Evolutionary conservation across 2,113 vertebrate species (phyloP), one percentile per base, ranked within the genome.

Genomic region (Poecile atricapillus): DNA sequence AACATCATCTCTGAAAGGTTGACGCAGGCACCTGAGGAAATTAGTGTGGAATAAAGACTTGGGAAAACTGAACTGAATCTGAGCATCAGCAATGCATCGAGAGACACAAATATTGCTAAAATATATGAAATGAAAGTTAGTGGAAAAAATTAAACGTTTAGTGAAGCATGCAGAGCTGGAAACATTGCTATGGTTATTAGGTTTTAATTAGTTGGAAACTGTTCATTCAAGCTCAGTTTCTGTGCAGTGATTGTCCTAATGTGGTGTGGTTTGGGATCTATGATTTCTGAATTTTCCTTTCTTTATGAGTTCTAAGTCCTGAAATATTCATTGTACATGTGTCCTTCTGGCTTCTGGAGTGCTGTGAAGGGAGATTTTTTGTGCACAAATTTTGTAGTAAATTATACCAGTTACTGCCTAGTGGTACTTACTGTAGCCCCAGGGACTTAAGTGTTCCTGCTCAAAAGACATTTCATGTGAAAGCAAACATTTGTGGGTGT

Each of bases 171-270:
- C 22, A 56, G 79, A 76, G 44, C 70, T 91, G 75, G n/a, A 79
- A 90, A 65, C 49, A 37, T 85, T 79, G n/a, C 53, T 68, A 25
- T 73, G 63, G 41, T 55, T 67, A 39, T 85, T 87, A 69, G 70
- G 35, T 70, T 94, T 93, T 91, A 90, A 94, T 87, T 90, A 91
- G 74, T 63, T 90, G 58, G 83, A 93, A 83, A 49, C 30, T 23
- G 37, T 56, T 96, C 27, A 49, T 86, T 83, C 53, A 49, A 23
- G 52, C 70, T 70, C 7, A 19, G 24, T 62, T 93, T 84, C 56
- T 93, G 31, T 85, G 67, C 78, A 64, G 53, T 23, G 41, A 85
- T 64, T 94, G 58, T 83, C 53, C 70, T 87, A 58, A 49, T 76
- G 84, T 55, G 44, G 27, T 56, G 53, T 25, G n/a, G 30, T 89